A percentile compares a stretch with the other conserved stretches of the same genome.
These are phyloP conservation scores for Trichomycterus rosablanca DNA, from an alignment of 2,113 vertebrate genomes.

Conservation along the genomic window DNA sequence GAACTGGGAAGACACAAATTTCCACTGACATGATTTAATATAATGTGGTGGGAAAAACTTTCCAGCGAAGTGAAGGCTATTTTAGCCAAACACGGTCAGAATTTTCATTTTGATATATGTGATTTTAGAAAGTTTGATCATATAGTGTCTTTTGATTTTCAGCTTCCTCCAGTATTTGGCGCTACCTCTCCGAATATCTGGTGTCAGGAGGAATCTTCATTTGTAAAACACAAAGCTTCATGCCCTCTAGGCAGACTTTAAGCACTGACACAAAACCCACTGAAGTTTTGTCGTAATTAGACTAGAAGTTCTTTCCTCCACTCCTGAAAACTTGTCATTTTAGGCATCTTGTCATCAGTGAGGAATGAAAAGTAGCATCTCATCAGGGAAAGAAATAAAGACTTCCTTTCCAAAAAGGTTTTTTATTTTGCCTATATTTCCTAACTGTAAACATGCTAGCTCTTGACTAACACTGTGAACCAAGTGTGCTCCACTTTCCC, in stretches of 20 bases:
- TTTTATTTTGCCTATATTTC: not conserved
- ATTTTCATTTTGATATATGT: too few relatives aligned
- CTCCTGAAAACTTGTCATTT: not conserved
- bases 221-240: not conserved
- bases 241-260: not conserved
- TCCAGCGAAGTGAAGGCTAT: too few relatives aligned
- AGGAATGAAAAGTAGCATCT: too few relatives aligned
- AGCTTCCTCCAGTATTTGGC: not conserved
- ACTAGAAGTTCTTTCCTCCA: not conserved
- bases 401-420: not conserved
- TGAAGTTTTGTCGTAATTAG: constrained; percentile 1
- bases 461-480: constrained; percentile 35
- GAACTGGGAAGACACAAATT: too few relatives aligned
- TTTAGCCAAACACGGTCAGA: too few relatives aligned
- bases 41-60: too few relatives aligned
- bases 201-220: not conserved
- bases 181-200: not conserved
- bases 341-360: not conserved
- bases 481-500: constrained; percentile 27
- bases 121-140: too few relatives aligned
- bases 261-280: not conserved
- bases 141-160: too few relatives aligned
- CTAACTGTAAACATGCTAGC: constrained; percentile 16
- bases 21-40: too few relatives aligned
- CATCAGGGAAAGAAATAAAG: too few relatives aligned